phyloP scores from a whole-genome alignment of 1,140 invertebrate genomes.

The Ephestia elutella region DNA sequence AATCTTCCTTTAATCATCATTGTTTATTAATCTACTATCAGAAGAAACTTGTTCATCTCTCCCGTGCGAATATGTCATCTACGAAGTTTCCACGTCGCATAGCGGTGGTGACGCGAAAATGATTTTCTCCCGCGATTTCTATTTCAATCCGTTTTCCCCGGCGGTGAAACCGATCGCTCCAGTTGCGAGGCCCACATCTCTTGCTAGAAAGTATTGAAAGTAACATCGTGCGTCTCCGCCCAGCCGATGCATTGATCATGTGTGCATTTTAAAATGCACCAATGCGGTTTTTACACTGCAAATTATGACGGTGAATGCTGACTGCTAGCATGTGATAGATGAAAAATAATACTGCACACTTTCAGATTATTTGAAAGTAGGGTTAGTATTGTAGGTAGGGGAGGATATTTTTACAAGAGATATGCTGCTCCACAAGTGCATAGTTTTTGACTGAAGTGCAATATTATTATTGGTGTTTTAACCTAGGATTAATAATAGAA shows the following conservation, averaged over 20 bases:
- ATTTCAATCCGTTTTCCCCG: slow-evolving; percentile 73
- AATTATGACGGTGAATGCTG: slow-evolving; percentile 5
- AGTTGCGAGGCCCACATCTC: slow-evolving; percentile 70
- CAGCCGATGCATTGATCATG: slow-evolving; percentile 63
- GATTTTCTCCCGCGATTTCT: slow-evolving; percentile 70
- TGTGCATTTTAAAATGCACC: slow-evolving; percentile 40
- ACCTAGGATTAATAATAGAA: too few species aligned
- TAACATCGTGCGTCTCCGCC: slow-evolving; percentile 64
- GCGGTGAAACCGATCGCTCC: slow-evolving; percentile 70
- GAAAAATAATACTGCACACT: too few species aligned
- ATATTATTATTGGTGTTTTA: too few species aligned
- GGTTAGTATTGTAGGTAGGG: too few species aligned
- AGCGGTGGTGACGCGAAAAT: slow-evolving; percentile 61
- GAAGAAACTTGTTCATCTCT: background rate
- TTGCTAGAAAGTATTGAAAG: slow-evolving; percentile 73
- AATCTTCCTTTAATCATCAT: too few species aligned
- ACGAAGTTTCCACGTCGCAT: slow-evolving; percentile 41
- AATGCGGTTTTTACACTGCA: slow-evolving; percentile 35
- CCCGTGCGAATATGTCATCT: background rate
- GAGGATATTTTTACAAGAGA: too few species aligned
- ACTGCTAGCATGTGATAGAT: too few species aligned
- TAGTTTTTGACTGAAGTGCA: too few species aligned
- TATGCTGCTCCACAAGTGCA: too few species aligned
- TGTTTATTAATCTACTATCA: too few species aligned
- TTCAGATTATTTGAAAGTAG: too few species aligned